A percentile compares a stretch with the other conserved stretches of the same genome.
phyloP scores from a whole-genome alignment of 2,113 vertebrate species.

The Solea solea region DNA sequence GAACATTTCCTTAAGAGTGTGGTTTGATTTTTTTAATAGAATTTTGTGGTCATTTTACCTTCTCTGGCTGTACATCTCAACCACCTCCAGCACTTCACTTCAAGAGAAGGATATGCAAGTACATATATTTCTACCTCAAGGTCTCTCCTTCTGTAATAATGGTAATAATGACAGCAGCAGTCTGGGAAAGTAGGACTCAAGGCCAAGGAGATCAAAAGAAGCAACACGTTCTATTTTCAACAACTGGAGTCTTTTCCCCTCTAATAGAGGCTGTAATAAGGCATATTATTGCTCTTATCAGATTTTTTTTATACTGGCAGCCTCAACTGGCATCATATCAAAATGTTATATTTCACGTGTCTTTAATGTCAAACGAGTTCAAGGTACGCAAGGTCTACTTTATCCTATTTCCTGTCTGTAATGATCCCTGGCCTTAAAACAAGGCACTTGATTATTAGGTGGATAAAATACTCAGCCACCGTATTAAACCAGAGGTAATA shows the following conservation, averaged over 20 bases:
- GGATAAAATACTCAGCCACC: background rate
- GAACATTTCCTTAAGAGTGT: conserved; percentile 68
- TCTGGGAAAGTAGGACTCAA: conserved; percentile 38
- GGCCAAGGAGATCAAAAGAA: conserved; percentile 41
- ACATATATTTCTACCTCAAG: conserved; percentile 54
- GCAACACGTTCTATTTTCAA: conserved; percentile 37
- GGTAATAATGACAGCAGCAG: conserved; percentile 44
- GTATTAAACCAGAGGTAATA: no score
- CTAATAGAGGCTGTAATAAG: conserved; percentile 6
- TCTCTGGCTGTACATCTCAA: conserved; percentile 51
- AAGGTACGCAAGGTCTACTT: background rate
- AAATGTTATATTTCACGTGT: conserved; percentile 39
- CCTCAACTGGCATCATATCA: conserved; percentile 37
- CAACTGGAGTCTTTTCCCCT: conserved; percentile 39
- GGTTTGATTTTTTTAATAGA: conserved; percentile 73
- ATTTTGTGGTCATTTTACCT: conserved; percentile 69
- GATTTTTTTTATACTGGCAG: conserved; percentile 13
- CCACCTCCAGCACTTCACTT: conserved; percentile 44
- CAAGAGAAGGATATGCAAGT: conserved; percentile 29
- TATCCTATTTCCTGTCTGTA: conserved; percentile 25
- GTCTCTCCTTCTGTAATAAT: conserved; percentile 55
- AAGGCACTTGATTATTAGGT: background rate
- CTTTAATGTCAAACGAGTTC: conserved; percentile 36
- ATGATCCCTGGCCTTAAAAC: background rate
- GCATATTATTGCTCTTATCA: conserved; percentile 24